phyloP scores from a whole-genome alignment of 2,113 vertebrate species.

The Phalacrocorax aristotelis region DNA sequence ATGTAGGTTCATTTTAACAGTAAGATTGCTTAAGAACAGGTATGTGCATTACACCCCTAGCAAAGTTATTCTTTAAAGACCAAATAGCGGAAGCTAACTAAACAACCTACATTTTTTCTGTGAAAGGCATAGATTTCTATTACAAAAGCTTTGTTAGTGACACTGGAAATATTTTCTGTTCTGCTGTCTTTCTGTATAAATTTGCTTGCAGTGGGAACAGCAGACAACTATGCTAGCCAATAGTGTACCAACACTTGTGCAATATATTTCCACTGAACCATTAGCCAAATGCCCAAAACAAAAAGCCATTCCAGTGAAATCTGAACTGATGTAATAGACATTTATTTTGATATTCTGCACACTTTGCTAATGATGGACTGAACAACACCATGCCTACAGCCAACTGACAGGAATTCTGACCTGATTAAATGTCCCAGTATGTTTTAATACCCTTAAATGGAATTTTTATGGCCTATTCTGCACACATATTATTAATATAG shows the following conservation, averaged over 20 bases:
- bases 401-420: slow-evolving; percentile 72
- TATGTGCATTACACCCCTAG: not conserved
- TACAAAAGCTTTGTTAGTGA: not conserved
- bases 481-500: slow-evolving; percentile 69
- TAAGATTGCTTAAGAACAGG: not conserved
- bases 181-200: not conserved
- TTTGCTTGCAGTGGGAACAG: not conserved
- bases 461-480: slow-evolving; percentile 78
- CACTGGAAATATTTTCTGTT: not conserved
- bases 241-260: not conserved
- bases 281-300: not conserved
- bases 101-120: not conserved
- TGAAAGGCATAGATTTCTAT: not conserved
- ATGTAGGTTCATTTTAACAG: not conserved
- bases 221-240: not conserved
- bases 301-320: slow-evolving; percentile 36
- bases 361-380: slow-evolving; percentile 56
- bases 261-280: not conserved
- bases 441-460: slow-evolving; percentile 79
- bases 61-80: not conserved
- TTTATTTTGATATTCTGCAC: slow-evolving; percentile 40
- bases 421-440: slow-evolving; percentile 71
- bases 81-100: not conserved
- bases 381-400: slow-evolving; percentile 60
- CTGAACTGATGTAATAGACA: not conserved